Conservation (phyloP, 1,140 invertebrate species). For the Pissodes strobi region DNA sequence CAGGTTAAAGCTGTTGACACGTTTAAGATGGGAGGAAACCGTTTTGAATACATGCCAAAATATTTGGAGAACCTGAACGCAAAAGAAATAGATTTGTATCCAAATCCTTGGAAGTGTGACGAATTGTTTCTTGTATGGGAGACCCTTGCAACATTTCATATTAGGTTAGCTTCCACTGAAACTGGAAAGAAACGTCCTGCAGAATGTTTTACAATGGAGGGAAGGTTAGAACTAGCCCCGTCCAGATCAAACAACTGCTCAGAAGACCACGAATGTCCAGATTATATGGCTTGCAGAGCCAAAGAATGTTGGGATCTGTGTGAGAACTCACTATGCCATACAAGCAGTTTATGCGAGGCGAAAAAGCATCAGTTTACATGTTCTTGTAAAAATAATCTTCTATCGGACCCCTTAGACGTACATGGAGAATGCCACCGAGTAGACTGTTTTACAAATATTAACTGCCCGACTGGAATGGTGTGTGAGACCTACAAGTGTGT, state of each 20-base stretch:
- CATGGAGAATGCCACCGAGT: neutral
- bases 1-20: neutral
- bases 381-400: neutral
- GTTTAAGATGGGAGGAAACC: neutral
- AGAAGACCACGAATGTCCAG: slow-evolving; percentile 2
- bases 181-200: neutral
- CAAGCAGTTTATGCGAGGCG: neutral
- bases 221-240: neutral
- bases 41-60: neutral
- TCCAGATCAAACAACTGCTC: neutral
- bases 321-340: neutral
- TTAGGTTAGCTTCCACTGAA: neutral
- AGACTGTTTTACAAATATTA: neutral
- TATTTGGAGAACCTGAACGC: slow-evolving; percentile 4
- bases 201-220: neutral
- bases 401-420: neutral
- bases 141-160: neutral
- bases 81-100: slow-evolving; percentile 2
- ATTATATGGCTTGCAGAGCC: neutral
- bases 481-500: neutral
- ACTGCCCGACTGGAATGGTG: neutral
- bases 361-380: neutral
- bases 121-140: neutral
- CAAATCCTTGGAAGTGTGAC: slow-evolving; percentile 16
- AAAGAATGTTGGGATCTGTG: slow-evolving; percentile 3